Conservation (phyloP, 2,113 vertebrate species). For the Alaudala cheleensis region DNA sequence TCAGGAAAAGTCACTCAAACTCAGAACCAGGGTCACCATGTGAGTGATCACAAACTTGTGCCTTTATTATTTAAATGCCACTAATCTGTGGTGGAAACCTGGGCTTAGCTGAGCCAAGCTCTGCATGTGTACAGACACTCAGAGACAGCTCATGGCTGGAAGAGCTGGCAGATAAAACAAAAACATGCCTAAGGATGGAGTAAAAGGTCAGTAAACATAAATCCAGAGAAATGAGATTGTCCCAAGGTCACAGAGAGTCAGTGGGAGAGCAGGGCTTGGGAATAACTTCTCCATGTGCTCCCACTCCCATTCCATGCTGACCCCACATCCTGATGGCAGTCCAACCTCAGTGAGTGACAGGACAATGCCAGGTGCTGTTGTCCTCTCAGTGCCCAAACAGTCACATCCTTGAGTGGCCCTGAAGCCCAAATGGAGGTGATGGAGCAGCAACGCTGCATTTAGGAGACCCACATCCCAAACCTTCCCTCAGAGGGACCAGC, state of each 20-base stretch:
- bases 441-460: neutral
- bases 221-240: neutral
- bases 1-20: neutral
- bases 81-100: neutral
- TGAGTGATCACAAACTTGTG: neutral
- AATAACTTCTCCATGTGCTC: fast-evolving
- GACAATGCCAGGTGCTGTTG: neutral
- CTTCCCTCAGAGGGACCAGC: neutral
- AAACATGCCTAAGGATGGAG: neutral
- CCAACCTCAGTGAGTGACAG: neutral
- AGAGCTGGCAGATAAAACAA: neutral
- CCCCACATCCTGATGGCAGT: neutral
- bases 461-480: neutral
- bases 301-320: neutral
- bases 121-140: neutral
- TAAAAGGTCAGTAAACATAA: neutral
- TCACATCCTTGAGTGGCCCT: neutral
- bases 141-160: neutral
- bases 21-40: neutral
- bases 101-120: neutral
- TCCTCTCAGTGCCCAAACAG: neutral
- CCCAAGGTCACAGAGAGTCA: neutral
- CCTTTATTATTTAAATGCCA: neutral
- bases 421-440: neutral
- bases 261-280: neutral